Conservation (phyloP, 2,888 invertebrate species). For the Vanessa cardui region DNA sequence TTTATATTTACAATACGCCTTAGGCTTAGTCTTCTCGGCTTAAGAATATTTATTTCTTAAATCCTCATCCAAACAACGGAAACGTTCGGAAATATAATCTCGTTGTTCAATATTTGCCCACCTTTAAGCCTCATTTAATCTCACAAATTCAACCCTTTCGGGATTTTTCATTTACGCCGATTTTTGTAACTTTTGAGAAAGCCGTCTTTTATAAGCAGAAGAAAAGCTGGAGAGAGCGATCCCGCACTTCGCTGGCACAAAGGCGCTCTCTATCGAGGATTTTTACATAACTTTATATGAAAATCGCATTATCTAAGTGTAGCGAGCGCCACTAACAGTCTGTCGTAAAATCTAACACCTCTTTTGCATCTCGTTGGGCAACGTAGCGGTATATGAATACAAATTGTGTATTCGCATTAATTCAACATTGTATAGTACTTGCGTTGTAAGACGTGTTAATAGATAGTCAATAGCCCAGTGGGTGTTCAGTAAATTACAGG, state of each 20-base stretch:
- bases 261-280: slow-evolving; percentile 46
- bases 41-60: slow-evolving; percentile 16
- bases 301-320: slow-evolving; percentile 56
- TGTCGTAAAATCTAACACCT: slow-evolving; percentile 20
- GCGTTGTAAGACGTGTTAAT: too few relatives aligned
- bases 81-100: slow-evolving; percentile 11
- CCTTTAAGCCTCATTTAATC: neutral
- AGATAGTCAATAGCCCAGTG: too few relatives aligned
- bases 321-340: neutral
- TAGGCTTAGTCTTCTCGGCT: neutral
- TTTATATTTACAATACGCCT: neutral
- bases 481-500: too few relatives aligned
- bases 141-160: neutral
- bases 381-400: neutral
- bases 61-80: slow-evolving; percentile 9
- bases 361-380: slow-evolving; percentile 16
- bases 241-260: slow-evolving; percentile 45
- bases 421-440: neutral
- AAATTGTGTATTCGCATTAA: neutral
- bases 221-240: slow-evolving; percentile 2
- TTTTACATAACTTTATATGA: slow-evolving; percentile 65
- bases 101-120: neutral
- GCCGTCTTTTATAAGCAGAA: neutral
- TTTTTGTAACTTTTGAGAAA: neutral
- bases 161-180: neutral